A percentile compares a stretch with the other conserved stretches of the same genome.
These are phyloP conservation scores for Sinocyclocheilus rhinocerous DNA, from an alignment of 2,113 vertebrate genomes.

Conservation along the genomic window DNA sequence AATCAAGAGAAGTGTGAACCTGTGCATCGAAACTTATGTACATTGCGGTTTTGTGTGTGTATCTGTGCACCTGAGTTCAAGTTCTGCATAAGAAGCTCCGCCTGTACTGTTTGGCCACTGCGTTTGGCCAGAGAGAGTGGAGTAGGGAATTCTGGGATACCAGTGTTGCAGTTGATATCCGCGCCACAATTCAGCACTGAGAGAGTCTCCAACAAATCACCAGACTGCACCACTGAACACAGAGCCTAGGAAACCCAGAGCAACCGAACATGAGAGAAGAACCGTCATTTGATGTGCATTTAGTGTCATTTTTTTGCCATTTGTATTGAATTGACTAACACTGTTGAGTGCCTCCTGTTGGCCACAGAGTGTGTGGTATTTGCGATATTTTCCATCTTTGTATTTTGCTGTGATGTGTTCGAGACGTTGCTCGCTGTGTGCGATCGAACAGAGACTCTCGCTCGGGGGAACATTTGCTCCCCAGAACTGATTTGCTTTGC, in stretches of 20 bases:
- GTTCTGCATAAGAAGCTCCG: slow-evolving; percentile 81
- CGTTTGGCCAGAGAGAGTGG: slow-evolving; percentile 75
- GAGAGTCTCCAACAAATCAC: slow-evolving; percentile 81
- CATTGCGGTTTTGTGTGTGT: neutral
- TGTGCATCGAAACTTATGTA: neutral
- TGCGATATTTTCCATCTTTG: slow-evolving; percentile 81
- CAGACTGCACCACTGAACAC: slow-evolving; percentile 76
- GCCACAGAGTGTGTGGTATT: slow-evolving; percentile 79
- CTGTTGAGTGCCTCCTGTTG: slow-evolving; percentile 81
- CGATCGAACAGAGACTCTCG: slow-evolving; percentile 70
- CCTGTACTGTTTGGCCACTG: slow-evolving; percentile 76
- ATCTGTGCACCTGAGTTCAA: slow-evolving; percentile 71
- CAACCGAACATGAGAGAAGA: neutral
- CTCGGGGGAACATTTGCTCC: slow-evolving; percentile 81
- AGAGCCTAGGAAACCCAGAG: slow-evolving; percentile 71
- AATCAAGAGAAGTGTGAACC: neutral
- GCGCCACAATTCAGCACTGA: slow-evolving; percentile 83
- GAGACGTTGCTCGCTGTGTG: slow-evolving; percentile 67
- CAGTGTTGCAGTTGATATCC: slow-evolving; percentile 70
- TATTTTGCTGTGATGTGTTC: slow-evolving; percentile 79
- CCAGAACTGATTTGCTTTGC: slow-evolving; percentile 80
- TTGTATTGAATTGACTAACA: slow-evolving; percentile 61
- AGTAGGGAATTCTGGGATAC: slow-evolving; percentile 69
- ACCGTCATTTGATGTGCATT: neutral
- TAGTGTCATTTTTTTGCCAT: neutral